phyloP scores from a whole-genome alignment of 2,113 vertebrate genomes.

The Rafetus swinhoei region DNA sequence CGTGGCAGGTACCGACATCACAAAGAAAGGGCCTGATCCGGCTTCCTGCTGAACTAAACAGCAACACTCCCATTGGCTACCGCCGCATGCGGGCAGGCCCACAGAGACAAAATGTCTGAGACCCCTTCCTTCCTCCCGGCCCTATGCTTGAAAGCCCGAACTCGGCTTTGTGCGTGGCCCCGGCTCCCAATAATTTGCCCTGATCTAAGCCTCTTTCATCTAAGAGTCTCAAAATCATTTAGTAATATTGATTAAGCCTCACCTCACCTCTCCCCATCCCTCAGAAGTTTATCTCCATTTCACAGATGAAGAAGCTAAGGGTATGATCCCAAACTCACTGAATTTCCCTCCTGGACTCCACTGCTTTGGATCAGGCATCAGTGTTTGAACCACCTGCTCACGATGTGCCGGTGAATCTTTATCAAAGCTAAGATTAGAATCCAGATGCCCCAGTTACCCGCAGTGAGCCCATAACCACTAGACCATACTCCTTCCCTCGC shows the following conservation, averaged over 20 bases:
- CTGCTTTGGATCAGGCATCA: constrained; percentile 47
- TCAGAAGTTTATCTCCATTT: not conserved
- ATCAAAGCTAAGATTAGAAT: constrained; percentile 49
- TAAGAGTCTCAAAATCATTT: not conserved
- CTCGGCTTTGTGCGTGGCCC: not conserved
- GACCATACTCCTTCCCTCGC: not conserved
- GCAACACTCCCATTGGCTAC: constrained; percentile 38
- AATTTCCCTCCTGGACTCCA: constrained; percentile 45
- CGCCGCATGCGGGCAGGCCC: no score
- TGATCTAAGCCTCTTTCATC: constrained; percentile 1
- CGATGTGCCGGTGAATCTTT: constrained; percentile 64
- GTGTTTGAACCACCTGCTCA: constrained; percentile 61
- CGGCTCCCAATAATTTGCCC: not conserved
- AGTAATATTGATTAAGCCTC: not conserved
- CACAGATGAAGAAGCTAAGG: constrained; percentile 18
- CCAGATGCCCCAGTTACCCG: accelerated
- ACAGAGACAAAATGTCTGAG: constrained; percentile 2
- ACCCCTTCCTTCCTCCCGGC: not conserved
- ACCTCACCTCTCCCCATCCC: not conserved
- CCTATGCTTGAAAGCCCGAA: not conserved
- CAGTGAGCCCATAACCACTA: not conserved
- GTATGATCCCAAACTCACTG: constrained; percentile 33
- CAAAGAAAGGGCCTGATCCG: constrained; percentile 1
- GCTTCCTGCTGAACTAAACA: not conserved
- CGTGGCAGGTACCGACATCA: constrained; percentile 29